Base-by-base conservation (phyloP, 2,797 vertebrate genomes). In the Acanthiza pusilla region DNA sequence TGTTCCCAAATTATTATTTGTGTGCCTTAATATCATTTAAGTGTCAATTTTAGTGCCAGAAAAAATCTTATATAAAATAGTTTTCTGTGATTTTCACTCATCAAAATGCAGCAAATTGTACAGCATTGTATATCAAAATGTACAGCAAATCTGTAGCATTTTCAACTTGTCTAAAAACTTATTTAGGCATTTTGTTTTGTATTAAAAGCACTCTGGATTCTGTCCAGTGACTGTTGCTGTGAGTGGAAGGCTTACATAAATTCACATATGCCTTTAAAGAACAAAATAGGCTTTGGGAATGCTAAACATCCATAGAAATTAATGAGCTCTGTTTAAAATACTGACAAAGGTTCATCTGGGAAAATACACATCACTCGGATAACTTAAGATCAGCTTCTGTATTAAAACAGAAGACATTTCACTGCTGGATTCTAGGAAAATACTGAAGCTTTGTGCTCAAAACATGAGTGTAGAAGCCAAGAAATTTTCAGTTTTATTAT, bases 401-500 rank as follows among this genome's bases (percentile, higher is more conserved):
- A 82, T 58, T 79, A 62, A 78, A 87, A 43, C 20, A 76, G 38
- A 82, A 89, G 58, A 74, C 3, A 67, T 27, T 40, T 94, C 66
- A 57, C 70, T 53, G 63, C 38, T 61, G 70, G 80, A 48, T 77
- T 90, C 22, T 79, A 79, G 76, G 85, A 81, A 93, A 85, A 65
- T 47, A 76, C 16, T 42, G 30, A 60, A 58, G 13, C 25, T 75
- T 86, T 85, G 25, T 73, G 20, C 45, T 88, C 42, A 85, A 84
- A 94, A 32, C 11, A 5, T 22, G 61, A 8, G 1, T 3, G 51
- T 70, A 62, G 34, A 95, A 86, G 50, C 34, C 42, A 94, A 91
- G 34, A 93, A 93, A 78, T 63, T 38, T 86, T 90, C 29, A 36
- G 13, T 71, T 96, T 95, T 82, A 79, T 73, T 76, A 57, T 79